Evolutionary conservation across 2,888 invertebrate genomes (phyloP), one percentile per base, ranked within the genome.

Genomic region (Brenthis ino): DNA sequence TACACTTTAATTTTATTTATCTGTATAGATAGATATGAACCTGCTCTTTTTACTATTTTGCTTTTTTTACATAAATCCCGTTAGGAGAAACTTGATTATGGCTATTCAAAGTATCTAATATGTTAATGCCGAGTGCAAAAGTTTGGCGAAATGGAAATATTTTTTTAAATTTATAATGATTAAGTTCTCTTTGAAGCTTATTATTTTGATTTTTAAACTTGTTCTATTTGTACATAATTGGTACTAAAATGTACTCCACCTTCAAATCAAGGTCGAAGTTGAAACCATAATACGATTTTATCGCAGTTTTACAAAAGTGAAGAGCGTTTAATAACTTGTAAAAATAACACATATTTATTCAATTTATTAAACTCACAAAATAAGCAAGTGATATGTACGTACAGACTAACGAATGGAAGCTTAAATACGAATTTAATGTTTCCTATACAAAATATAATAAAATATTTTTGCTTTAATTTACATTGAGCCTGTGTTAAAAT

Each of bases 81-180:
- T 61, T 61, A 20, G 28, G 56, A 63, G 67, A 67, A 67, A 67
- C 63, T 63, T 54, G 20, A 50, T 63, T 51, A 55, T 51, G 67
- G 57, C 56, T 67, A 57, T 63, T 57, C 20, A 56, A 43, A 43
- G 37, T 37, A 43, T 53, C 63, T 53, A 37, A 63, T 63, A 63
- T 53, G 63, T 53, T 63, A 53, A 63, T 53, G 53, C 14, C 20
- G 13, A 14, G 8, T 33, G 53, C 53, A 53, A 33, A 57, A 50
- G 16, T 50, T 53, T 63, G 20, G 63, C 63, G 63, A 53, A 53
- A 63, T 53, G 53, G 16, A 20, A 63, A 63, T 50, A n/a, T 16
- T 53, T 63, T 63, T 51, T 53, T 37, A 37, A 53, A 63, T 63
- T 20, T 14, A 28, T 20, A 8, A n/a, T 63, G 37, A 51, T 63